Conservation (phyloP, 2,797 vertebrate species). For the Coccyzus lansbergi region DNA sequence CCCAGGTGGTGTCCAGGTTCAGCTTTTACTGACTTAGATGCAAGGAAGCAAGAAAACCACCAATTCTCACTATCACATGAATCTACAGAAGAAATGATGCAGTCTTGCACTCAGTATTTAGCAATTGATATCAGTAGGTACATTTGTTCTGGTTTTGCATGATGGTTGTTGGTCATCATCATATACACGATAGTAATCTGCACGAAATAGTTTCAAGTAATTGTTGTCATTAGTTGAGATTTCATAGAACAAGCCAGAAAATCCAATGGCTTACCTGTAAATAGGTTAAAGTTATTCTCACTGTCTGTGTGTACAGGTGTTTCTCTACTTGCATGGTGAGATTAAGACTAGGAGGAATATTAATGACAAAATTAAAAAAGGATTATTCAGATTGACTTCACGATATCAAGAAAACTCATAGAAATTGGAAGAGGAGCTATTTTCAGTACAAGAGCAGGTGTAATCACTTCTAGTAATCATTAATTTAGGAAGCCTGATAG, state of each 20-base stretch:
- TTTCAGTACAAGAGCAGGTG: slow-evolving; percentile 4
- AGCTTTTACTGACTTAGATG: background rate
- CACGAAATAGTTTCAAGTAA: background rate
- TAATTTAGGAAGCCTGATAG: slow-evolving; percentile 7
- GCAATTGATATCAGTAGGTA: background rate
- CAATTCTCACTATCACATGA: background rate
- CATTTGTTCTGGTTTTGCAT: background rate
- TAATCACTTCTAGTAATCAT: slow-evolving; percentile 10
- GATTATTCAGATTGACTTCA: background rate
- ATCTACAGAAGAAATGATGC: background rate
- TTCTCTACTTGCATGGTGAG: background rate
- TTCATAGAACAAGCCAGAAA: background rate
- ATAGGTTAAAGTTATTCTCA: background rate
- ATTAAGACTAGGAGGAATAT: background rate
- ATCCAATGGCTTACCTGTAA: background rate
- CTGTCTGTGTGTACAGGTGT: background rate
- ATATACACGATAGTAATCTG: background rate
- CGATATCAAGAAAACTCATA: slow-evolving; percentile 1
- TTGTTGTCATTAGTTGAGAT: background rate
- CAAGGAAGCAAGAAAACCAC: background rate
- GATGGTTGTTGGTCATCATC: background rate
- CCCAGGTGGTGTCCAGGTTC: too few relatives aligned
- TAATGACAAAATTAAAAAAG: background rate
- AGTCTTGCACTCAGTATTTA: background rate
- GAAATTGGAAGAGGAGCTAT: background rate